Evolutionary conservation across 2,888 invertebrate genomes (phyloP), one percentile per base, ranked within the genome.

Genomic region (Drosophila rubida): DNA sequence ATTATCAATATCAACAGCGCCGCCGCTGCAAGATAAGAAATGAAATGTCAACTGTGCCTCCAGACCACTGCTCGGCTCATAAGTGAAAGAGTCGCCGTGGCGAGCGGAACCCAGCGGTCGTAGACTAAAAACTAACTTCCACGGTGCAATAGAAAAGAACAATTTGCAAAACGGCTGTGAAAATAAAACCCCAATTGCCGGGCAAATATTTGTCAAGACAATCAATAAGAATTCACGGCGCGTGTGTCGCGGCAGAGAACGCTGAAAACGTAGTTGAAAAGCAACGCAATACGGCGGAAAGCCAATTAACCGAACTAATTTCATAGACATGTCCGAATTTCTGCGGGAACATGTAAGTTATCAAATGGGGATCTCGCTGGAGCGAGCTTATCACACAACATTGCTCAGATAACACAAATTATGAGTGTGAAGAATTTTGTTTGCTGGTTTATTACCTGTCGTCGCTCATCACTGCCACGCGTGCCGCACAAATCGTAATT

Each of bases 281-380:
- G 19, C 9, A 37, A 53, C 44, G 32, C 22, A 44, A 53, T 42
- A 25, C 51, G 27, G 27, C 41, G 9, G 7, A 51, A 51, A 48
- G 13, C 22, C 27, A 27, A 23, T 27, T 30, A 27, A 32, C 11
- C 22, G 30, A 22, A 42, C 19, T 13, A 41, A 54, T 32, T 45
- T 0, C 2, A 60, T 27, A 62, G 60, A 63, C 35, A 82, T 82
- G 87, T 69, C 78, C 46, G 87, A 82, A 30, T 75, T 82, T 70
- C 57, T 86, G 59, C 71, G 84, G 55, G 81, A 82, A 65, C 82
- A 72, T 86, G 82, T 82, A 87, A 82, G 87, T 70, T 59, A 30
- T 54, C 23, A 22, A 41, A 35, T n/a, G 14, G 16, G 11, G 2
- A 22, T 39, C 39, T 48, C 25, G 32, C 35, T 23, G 22, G 51